These are phyloP conservation scores for Perca fluviatilis DNA, from an alignment of 2,113 vertebrate species.

Conservation along the genomic window DNA sequence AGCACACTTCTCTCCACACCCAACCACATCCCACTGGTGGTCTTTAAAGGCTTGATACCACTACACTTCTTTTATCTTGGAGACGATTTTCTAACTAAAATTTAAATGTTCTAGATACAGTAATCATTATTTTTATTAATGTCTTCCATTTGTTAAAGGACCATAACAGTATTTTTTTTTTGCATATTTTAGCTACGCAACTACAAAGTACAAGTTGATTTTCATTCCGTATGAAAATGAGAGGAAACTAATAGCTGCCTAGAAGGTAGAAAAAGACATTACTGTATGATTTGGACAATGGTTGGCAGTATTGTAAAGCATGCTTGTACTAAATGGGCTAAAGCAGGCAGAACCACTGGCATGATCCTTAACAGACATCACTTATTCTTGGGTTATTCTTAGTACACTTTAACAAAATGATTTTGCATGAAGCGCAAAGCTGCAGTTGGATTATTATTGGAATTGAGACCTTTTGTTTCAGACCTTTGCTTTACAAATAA, in stretches of 20 bases:
- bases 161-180: not conserved
- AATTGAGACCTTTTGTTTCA: conserved; percentile 1
- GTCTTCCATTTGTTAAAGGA: not conserved
- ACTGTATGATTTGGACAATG: not conserved
- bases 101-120: not conserved
- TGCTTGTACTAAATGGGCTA: not conserved
- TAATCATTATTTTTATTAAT: not conserved
- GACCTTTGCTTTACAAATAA: conserved; percentile 24
- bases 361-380: not conserved
- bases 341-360: conserved; percentile 6
- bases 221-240: conserved; percentile 1
- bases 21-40: not conserved
- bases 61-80: not conserved
- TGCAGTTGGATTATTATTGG: not conserved
- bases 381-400: not conserved
- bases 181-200: not conserved
- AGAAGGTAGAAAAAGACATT: not conserved
- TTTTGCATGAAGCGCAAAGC: not conserved
- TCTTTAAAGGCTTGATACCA: not conserved
- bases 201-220: conserved; percentile 6
- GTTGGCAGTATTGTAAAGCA: not conserved
- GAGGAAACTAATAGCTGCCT: not conserved
- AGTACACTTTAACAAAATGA: conserved; percentile 6
- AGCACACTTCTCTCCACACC: not conserved
- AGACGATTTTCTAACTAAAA: not conserved